These are phyloP conservation scores for Pseudomugil gertrudae DNA, from an alignment of 2,797 vertebrate genomes.

Conservation along the genomic window DNA sequence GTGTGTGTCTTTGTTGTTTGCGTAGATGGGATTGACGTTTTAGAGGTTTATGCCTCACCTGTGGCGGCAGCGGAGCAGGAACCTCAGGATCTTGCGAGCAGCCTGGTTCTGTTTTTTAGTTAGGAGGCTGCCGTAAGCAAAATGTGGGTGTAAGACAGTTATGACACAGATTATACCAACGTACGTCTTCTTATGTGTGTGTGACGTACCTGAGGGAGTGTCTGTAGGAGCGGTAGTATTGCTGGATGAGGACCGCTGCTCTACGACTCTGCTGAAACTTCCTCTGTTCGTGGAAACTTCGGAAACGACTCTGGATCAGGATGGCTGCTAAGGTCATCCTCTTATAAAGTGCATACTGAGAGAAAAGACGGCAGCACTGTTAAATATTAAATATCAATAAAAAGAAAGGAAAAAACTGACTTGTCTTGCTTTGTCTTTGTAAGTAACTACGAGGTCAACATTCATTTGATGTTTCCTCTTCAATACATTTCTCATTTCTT, in stretches of 20 bases:
- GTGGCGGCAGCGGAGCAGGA: slow-evolving; percentile 98
- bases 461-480: neutral
- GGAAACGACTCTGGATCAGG: slow-evolving; percentile 99
- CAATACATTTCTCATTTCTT: too few relatives aligned
- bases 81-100: slow-evolving; percentile 98
- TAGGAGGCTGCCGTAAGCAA: slow-evolving; percentile 90
- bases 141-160: slow-evolving; percentile 34
- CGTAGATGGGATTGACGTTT: slow-evolving; percentile 13
- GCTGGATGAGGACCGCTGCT: slow-evolving; percentile 97
- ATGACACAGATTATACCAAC: neutral
- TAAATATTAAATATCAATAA: neutral
- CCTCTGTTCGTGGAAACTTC: slow-evolving; percentile 97
- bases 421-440: neutral
- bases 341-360: slow-evolving; percentile 99
- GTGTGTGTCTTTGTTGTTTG: slow-evolving; percentile 30
- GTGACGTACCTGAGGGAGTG: slow-evolving; percentile 86
- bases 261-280: slow-evolving; percentile 98
- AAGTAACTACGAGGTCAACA: neutral
- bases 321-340: slow-evolving; percentile 99
- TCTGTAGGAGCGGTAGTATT: slow-evolving; percentile 98
- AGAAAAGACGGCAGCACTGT: slow-evolving; percentile 53
- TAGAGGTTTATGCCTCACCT: slow-evolving; percentile 82
- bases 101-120: slow-evolving; percentile 99
- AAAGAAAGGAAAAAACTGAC: neutral
- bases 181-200: slow-evolving; percentile 2